These are phyloP conservation scores for Esox masquinongy DNA, from an alignment of 2,797 vertebrate species.

Conservation along the genomic window DNA sequence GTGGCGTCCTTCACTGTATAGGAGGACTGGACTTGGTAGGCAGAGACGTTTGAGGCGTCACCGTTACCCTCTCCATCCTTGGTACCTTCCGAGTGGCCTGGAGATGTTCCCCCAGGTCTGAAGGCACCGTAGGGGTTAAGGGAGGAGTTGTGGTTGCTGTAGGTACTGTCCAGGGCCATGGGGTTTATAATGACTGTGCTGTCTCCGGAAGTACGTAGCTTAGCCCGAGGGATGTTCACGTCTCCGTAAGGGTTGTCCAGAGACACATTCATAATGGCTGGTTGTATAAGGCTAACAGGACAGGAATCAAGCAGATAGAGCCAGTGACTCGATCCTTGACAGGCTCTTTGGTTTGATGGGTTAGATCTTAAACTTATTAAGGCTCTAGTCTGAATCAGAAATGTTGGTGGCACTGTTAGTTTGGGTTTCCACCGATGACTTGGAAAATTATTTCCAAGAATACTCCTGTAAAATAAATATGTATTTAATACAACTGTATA, in stretches of 20 bases:
- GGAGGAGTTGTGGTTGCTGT: slow-evolving; percentile 6
- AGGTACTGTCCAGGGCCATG: neutral
- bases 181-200: slow-evolving; percentile 57
- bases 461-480: neutral
- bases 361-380: neutral
- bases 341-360: too few species aligned
- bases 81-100: slow-evolving; percentile 35
- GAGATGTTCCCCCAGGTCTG: neutral
- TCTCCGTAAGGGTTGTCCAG: slow-evolving; percentile 72
- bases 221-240: slow-evolving; percentile 68
- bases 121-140: slow-evolving; percentile 52
- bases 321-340: neutral
- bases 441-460: neutral
- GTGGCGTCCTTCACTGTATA: slow-evolving; percentile 24
- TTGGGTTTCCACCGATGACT: slow-evolving; percentile 1
- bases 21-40: neutral
- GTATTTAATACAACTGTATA: neutral
- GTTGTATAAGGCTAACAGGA: neutral
- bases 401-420: neutral
- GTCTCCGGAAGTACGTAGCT: slow-evolving; percentile 50
- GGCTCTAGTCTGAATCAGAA: neutral
- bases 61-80: neutral
- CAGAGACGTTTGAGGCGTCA: neutral
- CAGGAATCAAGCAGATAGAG: rapidly evolving
- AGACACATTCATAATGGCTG: slow-evolving; percentile 63